A percentile compares a stretch with the other conserved stretches of the same genome.
phyloP scores from a whole-genome alignment of 2,888 invertebrate species.

The Anorthoa munda region DNA sequence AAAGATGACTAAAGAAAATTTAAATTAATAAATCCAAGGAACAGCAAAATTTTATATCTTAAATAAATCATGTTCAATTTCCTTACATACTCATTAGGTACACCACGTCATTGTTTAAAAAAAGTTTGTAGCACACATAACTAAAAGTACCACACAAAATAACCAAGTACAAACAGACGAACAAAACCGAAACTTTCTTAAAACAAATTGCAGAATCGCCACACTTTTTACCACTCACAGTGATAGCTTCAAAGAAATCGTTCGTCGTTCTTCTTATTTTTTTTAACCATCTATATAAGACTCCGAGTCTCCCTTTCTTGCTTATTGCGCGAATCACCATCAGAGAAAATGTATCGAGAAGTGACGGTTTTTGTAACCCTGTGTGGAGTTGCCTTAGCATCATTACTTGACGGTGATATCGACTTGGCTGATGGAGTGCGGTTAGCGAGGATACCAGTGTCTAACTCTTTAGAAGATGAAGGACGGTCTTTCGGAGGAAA shows the following conservation, averaged over 20 bases:
- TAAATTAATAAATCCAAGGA: too few relatives aligned
- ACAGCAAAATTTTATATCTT: not conserved
- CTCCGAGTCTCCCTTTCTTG: slow-evolving; percentile 78
- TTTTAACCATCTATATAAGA: slow-evolving; percentile 79
- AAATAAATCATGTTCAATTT: not conserved
- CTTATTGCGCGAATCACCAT: slow-evolving; percentile 82
- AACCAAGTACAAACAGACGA: slow-evolving; percentile 52
- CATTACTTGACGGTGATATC: slow-evolving; percentile 88
- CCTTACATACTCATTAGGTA: not conserved
- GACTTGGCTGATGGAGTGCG: slow-evolving; percentile 92
- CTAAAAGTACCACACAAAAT: slow-evolving; percentile 1
- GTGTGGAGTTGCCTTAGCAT: slow-evolving; percentile 70
- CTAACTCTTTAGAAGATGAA: slow-evolving; percentile 88
- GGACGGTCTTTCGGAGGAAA: slow-evolving; percentile 88
- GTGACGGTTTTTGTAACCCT: slow-evolving; percentile 72
- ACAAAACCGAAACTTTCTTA: slow-evolving; percentile 47
- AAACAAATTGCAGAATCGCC: slow-evolving; percentile 62
- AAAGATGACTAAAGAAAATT: too few relatives aligned
- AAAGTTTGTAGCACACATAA: not conserved
- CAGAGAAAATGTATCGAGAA: slow-evolving; percentile 83
- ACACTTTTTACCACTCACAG: slow-evolving; percentile 70
- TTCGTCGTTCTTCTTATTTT: slow-evolving; percentile 83
- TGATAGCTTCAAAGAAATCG: slow-evolving; percentile 78
- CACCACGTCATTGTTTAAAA: not conserved
- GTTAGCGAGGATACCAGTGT: slow-evolving; percentile 89